Percentiles rank a stretch among this genome's conserved stretches.
phyloP scores from a whole-genome alignment of 2,797 vertebrate genomes.

The Siniperca scherzeri region DNA sequence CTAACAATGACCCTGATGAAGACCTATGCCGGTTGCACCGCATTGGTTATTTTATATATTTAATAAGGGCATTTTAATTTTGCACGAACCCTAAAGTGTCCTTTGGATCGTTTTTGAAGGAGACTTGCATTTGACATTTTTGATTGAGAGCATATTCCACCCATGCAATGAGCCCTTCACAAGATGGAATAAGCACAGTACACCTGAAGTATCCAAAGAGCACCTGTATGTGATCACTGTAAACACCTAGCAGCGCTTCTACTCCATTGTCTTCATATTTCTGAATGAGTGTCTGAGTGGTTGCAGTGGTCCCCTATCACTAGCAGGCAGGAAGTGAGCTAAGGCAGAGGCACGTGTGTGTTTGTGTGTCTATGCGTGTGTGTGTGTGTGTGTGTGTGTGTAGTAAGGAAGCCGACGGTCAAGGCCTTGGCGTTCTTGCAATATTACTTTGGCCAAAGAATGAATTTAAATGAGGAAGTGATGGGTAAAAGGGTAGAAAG shows the following conservation, averaged over 20 bases:
- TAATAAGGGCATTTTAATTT: not conserved
- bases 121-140: not conserved
- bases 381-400: slow-evolving; percentile 15
- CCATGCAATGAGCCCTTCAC: not conserved
- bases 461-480: slow-evolving; percentile 17
- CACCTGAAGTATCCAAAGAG: too few relatives aligned
- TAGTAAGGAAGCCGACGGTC: slow-evolving; percentile 5
- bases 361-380: slow-evolving; percentile 4
- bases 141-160: not conserved
- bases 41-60: too few relatives aligned
- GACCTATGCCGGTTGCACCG: not conserved
- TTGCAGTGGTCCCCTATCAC: slow-evolving; percentile 31
- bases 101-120: not conserved
- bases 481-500: not conserved
- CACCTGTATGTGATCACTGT: too few relatives aligned
- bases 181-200: not conserved
- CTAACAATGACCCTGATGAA: not conserved
- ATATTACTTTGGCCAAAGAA: slow-evolving; percentile 4
- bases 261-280: not conserved
- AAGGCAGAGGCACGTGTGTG: slow-evolving; percentile 22
- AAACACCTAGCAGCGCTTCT: too few relatives aligned
- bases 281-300: slow-evolving; percentile 23
- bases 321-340: slow-evolving; percentile 57
- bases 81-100: not conserved
- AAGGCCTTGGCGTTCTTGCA: slow-evolving; percentile 11